Conservation (phyloP, 2,888 invertebrate genomes). For the Drosophila meridiana region DNA sequence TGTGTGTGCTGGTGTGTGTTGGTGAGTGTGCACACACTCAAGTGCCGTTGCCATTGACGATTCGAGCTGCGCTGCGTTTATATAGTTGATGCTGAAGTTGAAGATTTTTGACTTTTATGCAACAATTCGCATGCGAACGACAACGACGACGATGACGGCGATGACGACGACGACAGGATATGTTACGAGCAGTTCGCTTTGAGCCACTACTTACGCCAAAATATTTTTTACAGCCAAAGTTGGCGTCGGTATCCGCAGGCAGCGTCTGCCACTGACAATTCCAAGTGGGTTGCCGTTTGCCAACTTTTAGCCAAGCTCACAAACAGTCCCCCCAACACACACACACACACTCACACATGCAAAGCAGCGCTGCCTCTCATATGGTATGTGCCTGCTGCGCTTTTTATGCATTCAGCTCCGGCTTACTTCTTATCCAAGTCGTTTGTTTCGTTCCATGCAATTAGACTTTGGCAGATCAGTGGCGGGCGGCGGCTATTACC, state of each 20-base stretch:
- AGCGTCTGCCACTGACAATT: slow-evolving; percentile 57
- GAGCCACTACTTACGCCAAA: slow-evolving; percentile 46
- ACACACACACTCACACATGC: slow-evolving; percentile 40
- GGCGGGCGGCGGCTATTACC: slow-evolving; percentile 51
- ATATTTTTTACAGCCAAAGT: slow-evolving; percentile 50
- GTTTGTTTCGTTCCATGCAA: slow-evolving; percentile 81
- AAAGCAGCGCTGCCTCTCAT: slow-evolving; percentile 46
- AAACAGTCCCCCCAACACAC: slow-evolving; percentile 16
- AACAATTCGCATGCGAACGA: slow-evolving; percentile 73
- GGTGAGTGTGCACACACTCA: slow-evolving; percentile 55
- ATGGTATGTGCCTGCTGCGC: slow-evolving; percentile 40
- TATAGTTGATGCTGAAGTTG: slow-evolving; percentile 73
- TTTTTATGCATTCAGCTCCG: slow-evolving; percentile 42
- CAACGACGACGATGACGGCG: slow-evolving; percentile 18
- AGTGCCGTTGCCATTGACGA: slow-evolving; percentile 79
- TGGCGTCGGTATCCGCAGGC: slow-evolving; percentile 56
- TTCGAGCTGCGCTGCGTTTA: slow-evolving; percentile 58
- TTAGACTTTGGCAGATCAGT: slow-evolving; percentile 79
- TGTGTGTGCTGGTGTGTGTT: slow-evolving; percentile 13
- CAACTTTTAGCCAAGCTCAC: slow-evolving; percentile 42
- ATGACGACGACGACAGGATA: slow-evolving; percentile 51
- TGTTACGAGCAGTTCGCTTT: slow-evolving; percentile 53
- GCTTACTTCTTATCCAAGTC: slow-evolving; percentile 68
- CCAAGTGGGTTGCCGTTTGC: slow-evolving; percentile 68
- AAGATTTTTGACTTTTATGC: slow-evolving; percentile 81